These are phyloP conservation scores for Mastomys coucha DNA, from an alignment of 2,113 vertebrate genomes.

Conservation along the genomic window DNA sequence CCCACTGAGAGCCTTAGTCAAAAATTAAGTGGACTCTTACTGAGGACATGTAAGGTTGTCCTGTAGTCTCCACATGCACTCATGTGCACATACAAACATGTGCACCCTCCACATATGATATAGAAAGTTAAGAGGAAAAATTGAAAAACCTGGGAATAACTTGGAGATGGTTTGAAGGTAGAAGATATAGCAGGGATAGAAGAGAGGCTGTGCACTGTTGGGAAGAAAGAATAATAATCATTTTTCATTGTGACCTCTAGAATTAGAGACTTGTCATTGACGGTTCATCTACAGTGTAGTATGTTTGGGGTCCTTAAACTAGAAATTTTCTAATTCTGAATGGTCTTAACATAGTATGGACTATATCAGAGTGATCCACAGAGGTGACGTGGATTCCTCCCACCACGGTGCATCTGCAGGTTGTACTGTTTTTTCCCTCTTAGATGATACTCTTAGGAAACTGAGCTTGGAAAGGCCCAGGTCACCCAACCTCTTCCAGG, in stretches of 20 bases:
- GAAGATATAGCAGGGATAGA: no score
- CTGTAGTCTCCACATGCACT: not conserved
- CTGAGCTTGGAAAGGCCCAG: not conserved
- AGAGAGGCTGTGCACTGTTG: not conserved
- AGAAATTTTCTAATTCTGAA: not conserved
- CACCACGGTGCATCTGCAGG: not conserved
- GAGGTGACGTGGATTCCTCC: not conserved
- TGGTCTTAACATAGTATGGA: not conserved
- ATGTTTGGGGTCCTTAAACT: not conserved
- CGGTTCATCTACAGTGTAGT: not conserved
- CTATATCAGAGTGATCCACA: not conserved
- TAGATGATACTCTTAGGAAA: slow-evolving; percentile 21
- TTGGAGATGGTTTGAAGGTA: not conserved
- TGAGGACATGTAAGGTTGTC: not conserved
- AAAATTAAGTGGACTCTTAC: not conserved
- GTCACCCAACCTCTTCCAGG: not conserved
- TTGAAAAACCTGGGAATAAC: not conserved
- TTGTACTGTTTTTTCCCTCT: not conserved
- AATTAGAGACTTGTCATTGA: not conserved
- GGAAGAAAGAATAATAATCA: not conserved
- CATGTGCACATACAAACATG: not conserved
- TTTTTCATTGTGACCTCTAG: not conserved
- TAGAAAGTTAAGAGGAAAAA: not conserved
- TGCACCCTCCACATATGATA: no score
- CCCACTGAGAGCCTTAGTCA: not conserved